Evolutionary conservation across 2,797 vertebrate genomes (phyloP).

Genomic region (Danio aesculapii): DNA sequence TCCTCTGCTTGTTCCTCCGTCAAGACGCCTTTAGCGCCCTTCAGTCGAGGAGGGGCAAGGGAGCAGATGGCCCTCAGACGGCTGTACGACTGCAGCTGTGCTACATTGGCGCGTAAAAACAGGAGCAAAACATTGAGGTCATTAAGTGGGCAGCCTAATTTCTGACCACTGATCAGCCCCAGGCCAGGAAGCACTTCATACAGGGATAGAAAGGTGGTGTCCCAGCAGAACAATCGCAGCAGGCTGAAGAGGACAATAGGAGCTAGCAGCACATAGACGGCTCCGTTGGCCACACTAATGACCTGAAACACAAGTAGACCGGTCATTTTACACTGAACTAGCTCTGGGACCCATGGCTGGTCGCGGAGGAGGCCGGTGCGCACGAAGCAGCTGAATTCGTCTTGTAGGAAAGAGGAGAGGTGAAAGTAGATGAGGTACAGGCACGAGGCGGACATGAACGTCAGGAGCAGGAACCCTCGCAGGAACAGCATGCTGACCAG

Average conservation of each 20-base stretch:
- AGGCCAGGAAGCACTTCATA: constrained; percentile 95
- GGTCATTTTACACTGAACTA: constrained; percentile 92
- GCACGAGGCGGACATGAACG: constrained; percentile 88
- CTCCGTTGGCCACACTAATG: constrained; percentile 85
- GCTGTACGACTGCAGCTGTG: constrained; percentile 88
- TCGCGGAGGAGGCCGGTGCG: constrained; percentile 84
- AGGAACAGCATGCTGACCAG: constrained; percentile 90
- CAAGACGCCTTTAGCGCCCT: constrained; percentile 66
- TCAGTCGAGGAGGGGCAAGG: constrained; percentile 79
- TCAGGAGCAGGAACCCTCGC: constrained; percentile 88
- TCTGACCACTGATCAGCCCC: constrained; percentile 87
- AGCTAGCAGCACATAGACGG: constrained; percentile 85
- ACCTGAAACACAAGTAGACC: constrained; percentile 91
- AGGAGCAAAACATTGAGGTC: constrained; percentile 94
- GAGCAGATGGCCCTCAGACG: constrained; percentile 88
- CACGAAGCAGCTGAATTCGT: constrained; percentile 94
- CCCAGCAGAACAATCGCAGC: constrained; percentile 91
- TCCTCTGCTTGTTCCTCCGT: constrained; percentile 80
- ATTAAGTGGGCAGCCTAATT: constrained; percentile 91
- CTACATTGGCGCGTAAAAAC: constrained; percentile 92
- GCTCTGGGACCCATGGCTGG: constrained; percentile 79
- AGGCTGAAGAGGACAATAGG: constrained; percentile 90
- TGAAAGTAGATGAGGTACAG: constrained; percentile 95
- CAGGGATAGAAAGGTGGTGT: constrained; percentile 90
- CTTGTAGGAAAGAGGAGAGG: constrained; percentile 88